phyloP scores from a whole-genome alignment of 2,113 vertebrate genomes.

The Campylomormyrus numenius region DNA sequence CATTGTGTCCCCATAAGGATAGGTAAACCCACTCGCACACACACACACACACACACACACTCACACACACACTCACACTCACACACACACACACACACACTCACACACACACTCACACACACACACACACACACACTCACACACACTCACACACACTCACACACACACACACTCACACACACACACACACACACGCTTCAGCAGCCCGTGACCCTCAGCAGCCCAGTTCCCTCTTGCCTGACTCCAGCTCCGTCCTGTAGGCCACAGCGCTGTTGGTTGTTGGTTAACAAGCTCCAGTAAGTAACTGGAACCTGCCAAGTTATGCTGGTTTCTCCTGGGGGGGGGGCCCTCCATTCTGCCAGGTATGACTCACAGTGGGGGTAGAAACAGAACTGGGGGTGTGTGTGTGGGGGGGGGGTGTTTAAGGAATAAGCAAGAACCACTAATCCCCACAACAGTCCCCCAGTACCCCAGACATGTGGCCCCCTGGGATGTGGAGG shows the following conservation, averaged over 20 bases:
- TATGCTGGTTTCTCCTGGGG: not conserved
- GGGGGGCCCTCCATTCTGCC: not conserved
- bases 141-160: not conserved
- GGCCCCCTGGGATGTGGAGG: not conserved
- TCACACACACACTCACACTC: not conserved
- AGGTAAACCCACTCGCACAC: not conserved
- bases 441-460: not conserved
- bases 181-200: not conserved
- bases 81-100: not conserved
- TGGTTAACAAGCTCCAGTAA: constrained; percentile 12
- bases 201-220: not conserved
- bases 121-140: not conserved
- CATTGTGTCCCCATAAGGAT: too few relatives aligned
- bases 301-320: not conserved
- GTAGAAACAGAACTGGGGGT: not conserved
- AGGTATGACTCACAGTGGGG: not conserved
- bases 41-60: not conserved
- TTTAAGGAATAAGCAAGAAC: not conserved
- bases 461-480: not conserved
- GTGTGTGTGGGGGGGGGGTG: not conserved
- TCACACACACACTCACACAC: not conserved
- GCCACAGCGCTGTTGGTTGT: not conserved
- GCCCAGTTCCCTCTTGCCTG: not conserved
- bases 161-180: not conserved
- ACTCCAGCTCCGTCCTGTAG: not conserved